Evolutionary conservation across 2,888 invertebrate species (phyloP), one percentile per base, ranked within the genome.

Genomic region (Steinernema scapterisci): DNA sequence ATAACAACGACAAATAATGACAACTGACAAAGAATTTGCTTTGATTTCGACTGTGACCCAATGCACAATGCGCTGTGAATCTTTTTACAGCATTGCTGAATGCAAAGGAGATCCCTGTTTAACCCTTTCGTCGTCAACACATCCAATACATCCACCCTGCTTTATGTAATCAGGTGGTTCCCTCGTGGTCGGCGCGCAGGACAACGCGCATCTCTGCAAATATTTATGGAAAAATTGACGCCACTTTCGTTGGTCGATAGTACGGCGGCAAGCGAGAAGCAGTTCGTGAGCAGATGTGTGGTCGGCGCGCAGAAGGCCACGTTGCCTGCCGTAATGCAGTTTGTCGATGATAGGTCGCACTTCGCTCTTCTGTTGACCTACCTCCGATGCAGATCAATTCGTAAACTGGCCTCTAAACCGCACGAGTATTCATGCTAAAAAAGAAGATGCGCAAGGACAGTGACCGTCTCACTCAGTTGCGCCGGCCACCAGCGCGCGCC

Each of bases 291-390:
- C 63, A 63, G 63, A 63, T 63, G 63, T 54, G 54, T n/a, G 63
- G 27, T 63, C n/a, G 48, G 16, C 27, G 63, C 27, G 27, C 63
- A 27, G 19, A 16, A 25, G 31, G 9, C 63, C 16, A 63, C 63
- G 63, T 27, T 38, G 54, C 54, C 23, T 54, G 63, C 63, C 27
- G 63, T 63, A 63, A 63, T 63, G 63, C 63, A 63, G 63, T 63
- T 63, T 63, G 31, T 23, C 31, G 63, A 63, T 38, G 63, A 63
- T 63, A 27, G 25, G 23, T 27, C 31, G 48, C 19, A 48, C 48
- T 48, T 19, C 16, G 16, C 48, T 27, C 38, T 13, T 63, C 27
- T 63, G 63, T 31, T 63, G 63, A 63, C 63, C 63, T 31, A 63
- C 63, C 63, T 9, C 63, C 31, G 63, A 16, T 11, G 63, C 63